Percentiles rank a stretch among this genome's conserved stretches.
Conservation (phyloP, 2,797 vertebrate species). For the Linurgus olivaceus region DNA sequence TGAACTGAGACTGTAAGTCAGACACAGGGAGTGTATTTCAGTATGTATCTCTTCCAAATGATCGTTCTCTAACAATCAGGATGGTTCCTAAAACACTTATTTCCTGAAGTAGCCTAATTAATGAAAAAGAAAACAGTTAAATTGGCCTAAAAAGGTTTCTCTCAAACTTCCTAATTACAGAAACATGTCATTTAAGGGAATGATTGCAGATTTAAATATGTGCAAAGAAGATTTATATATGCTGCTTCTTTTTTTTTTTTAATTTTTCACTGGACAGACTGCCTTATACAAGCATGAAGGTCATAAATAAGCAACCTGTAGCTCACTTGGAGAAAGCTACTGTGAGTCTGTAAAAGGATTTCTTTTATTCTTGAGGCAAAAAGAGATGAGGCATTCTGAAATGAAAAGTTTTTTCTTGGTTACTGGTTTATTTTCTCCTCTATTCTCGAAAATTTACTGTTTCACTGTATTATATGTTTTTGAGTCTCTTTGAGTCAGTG, state of each 20-base stretch:
- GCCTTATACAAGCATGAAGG: background rate
- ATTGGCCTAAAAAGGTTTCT: background rate
- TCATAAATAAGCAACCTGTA: background rate
- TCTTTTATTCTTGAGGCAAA: constrained; percentile 68
- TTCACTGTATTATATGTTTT: background rate
- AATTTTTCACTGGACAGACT: background rate
- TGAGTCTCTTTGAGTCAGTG: background rate
- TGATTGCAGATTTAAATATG: background rate
- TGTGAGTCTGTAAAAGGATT: constrained; percentile 71
- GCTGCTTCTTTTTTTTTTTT: background rate
- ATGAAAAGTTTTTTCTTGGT: constrained; percentile 80
- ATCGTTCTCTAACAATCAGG: background rate
- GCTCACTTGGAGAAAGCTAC: background rate
- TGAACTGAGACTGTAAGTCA: background rate
- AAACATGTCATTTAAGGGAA: background rate
- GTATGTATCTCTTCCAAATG: background rate
- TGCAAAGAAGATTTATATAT: background rate
- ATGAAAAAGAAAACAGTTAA: background rate
- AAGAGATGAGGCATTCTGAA: constrained; percentile 77
- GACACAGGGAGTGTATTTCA: background rate
- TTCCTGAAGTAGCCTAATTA: background rate
- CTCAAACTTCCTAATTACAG: background rate
- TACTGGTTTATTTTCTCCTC: constrained; percentile 59
- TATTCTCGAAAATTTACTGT: background rate
- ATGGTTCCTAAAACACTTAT: background rate